phyloP scores from a whole-genome alignment of 2,888 invertebrate species.

The Aelia acuminata region DNA sequence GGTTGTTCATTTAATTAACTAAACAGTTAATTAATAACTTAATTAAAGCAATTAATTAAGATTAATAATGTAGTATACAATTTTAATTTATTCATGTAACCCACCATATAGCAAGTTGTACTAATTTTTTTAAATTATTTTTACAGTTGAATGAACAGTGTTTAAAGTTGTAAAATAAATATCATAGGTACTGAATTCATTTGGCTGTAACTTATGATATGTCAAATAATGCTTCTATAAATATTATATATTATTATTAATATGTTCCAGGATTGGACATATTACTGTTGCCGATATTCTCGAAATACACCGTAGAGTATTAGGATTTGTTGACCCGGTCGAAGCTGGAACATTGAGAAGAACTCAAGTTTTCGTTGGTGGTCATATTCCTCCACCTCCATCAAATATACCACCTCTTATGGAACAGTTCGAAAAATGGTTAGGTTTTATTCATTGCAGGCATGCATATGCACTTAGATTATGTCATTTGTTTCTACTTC shows the following conservation, averaged over 20 bases:
- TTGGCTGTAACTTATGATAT: background rate
- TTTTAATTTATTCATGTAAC: too few species aligned
- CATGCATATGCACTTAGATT: background rate
- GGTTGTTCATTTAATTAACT: too few species aligned
- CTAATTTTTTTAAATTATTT: background rate
- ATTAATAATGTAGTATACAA: too few species aligned
- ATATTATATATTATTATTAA: background rate
- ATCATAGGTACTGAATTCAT: background rate
- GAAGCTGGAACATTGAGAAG: constrained; percentile 90
- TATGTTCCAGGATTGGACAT: constrained; percentile 75
- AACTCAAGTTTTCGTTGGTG: constrained; percentile 94
- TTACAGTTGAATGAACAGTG: too few species aligned
- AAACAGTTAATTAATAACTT: too few species aligned
- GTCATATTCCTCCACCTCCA: constrained; percentile 93
- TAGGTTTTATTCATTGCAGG: background rate
- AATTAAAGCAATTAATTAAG: too few species aligned
- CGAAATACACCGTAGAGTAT: constrained; percentile 91
- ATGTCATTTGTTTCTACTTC: constrained; percentile 14
- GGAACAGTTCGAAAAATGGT: constrained; percentile 91
- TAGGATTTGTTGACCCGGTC: constrained; percentile 95
- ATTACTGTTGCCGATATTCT: constrained; percentile 89
- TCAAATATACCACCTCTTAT: constrained; percentile 85
- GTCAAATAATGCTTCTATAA: background rate
- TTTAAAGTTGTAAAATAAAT: background rate
- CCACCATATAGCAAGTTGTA: too few species aligned